These are phyloP conservation scores for Ataeniobius toweri DNA, from an alignment of 2,797 vertebrate species.

Conservation along the genomic window DNA sequence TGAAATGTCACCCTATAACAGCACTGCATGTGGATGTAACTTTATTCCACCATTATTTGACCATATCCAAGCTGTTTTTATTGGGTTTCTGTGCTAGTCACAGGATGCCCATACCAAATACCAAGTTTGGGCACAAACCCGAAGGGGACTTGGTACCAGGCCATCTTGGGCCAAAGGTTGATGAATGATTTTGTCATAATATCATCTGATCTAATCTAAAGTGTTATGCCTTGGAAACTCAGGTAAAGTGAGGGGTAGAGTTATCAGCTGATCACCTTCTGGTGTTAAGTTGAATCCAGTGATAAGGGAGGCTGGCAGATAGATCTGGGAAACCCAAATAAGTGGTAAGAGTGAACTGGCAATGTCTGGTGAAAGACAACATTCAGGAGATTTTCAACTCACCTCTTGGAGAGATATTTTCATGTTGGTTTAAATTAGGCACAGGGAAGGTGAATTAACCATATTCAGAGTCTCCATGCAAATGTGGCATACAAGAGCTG, in stretches of 20 bases:
- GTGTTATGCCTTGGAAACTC: neutral
- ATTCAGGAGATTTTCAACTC: neutral
- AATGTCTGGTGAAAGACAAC: neutral
- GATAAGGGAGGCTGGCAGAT: neutral
- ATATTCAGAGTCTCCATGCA: too few relatives aligned
- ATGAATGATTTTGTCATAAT: neutral
- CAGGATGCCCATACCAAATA: neutral
- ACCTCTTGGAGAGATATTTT: too few relatives aligned
- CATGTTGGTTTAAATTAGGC: too few relatives aligned
- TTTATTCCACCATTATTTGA: neutral
- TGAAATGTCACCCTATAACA: neutral
- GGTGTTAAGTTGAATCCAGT: neutral
- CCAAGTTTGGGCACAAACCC: neutral
- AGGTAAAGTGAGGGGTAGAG: neutral
- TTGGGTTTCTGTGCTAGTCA: neutral
- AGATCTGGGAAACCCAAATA: neutral
- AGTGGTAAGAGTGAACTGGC: neutral
- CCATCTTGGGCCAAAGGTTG: neutral
- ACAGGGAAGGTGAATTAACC: too few relatives aligned
- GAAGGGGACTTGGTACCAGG: neutral
- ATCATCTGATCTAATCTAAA: neutral
- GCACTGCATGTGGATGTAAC: neutral
- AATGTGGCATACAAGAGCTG: too few relatives aligned
- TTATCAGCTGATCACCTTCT: neutral
- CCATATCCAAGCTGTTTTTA: neutral